Conservation (phyloP, 1,140 invertebrate genomes). For the Sycobia sp. region DNA sequence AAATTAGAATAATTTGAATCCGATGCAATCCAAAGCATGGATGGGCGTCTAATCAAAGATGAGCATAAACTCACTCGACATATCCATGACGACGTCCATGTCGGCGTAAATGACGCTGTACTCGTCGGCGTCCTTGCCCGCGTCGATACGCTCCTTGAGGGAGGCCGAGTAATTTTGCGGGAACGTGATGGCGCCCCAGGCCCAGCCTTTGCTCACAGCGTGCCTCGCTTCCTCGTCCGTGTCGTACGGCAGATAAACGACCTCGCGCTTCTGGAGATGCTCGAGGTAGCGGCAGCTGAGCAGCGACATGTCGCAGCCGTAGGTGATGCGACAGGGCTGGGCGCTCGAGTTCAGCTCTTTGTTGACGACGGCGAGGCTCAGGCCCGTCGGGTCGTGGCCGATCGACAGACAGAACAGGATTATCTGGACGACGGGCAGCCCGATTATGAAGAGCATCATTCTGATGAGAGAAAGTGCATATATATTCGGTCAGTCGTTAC, state of each 20-base stretch:
- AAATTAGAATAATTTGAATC: no score
- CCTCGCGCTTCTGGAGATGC: slow-evolving; percentile 67
- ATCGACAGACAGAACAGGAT: slow-evolving; percentile 93
- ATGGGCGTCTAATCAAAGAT: no score
- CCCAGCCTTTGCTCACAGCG: slow-evolving; percentile 75
- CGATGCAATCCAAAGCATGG: no score
- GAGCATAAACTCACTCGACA: slow-evolving; percentile 84
- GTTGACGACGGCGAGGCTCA: slow-evolving; percentile 86
- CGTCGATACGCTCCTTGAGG: slow-evolving; percentile 72
- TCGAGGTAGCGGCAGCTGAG: slow-evolving; percentile 81
- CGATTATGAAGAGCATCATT: slow-evolving; percentile 88
- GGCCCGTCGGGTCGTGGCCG: slow-evolving; percentile 83
- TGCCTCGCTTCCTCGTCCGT: slow-evolving; percentile 66
- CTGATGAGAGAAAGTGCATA: slow-evolving; percentile 53
- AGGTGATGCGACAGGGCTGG: slow-evolving; percentile 55
- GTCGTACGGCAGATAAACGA: slow-evolving; percentile 63
- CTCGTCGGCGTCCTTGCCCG: slow-evolving; percentile 71
- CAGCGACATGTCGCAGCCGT: slow-evolving; percentile 67
- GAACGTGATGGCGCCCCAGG: slow-evolving; percentile 84
- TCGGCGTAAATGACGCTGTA: slow-evolving; percentile 75
- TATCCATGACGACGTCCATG: slow-evolving; percentile 82
- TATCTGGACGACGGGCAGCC: slow-evolving; percentile 90
- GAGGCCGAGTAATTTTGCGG: slow-evolving; percentile 82
- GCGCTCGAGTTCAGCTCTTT: slow-evolving; percentile 72
- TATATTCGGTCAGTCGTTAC: no score